A percentile compares a stretch with the other conserved stretches of the same genome.
Evolutionary conservation across 2,888 invertebrate genomes (phyloP).

Genomic region (Tachystola acroxantha): DNA sequence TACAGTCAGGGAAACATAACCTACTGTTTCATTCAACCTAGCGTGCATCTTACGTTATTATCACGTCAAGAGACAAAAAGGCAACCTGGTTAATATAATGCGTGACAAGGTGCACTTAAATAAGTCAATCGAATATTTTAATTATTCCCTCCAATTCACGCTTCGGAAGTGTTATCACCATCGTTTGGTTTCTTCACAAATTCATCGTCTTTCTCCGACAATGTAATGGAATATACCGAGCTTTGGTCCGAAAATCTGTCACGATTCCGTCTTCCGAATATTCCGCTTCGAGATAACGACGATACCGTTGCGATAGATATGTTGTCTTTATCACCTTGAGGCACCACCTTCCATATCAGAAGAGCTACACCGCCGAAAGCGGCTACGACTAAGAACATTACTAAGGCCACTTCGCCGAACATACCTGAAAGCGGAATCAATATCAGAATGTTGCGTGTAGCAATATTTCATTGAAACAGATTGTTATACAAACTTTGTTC

Average conservation of each 20-base stretch:
- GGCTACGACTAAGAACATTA: constrained; percentile 78
- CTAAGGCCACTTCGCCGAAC: constrained; percentile 67
- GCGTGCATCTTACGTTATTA: constrained; percentile 9
- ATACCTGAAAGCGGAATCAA: constrained; percentile 49
- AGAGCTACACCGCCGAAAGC: constrained; percentile 76
- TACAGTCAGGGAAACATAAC: constrained; percentile 1
- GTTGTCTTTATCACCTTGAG: constrained; percentile 71
- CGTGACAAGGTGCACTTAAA: constrained; percentile 25
- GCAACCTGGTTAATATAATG: constrained; percentile 10
- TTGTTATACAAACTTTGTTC: constrained; percentile 50
- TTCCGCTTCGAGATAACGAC: constrained; percentile 55
- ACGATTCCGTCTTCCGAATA: constrained; percentile 58
- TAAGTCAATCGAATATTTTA: constrained; percentile 18
- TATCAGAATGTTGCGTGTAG: constrained; percentile 9
- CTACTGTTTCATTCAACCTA: background rate
- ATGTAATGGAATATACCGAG: constrained; percentile 67
- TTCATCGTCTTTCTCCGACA: constrained; percentile 67
- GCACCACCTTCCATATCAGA: constrained; percentile 76
- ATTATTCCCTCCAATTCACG: constrained; percentile 31
- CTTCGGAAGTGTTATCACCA: constrained; percentile 72
- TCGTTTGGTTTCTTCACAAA: constrained; percentile 49
- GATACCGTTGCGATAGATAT: constrained; percentile 64
- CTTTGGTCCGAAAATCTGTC: constrained; percentile 66
- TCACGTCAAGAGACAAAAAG: constrained; percentile 5
- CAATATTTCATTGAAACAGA: constrained; percentile 10